Evolutionary conservation across 2,888 invertebrate genomes (phyloP).

Genomic region (Tinea trinotella): DNA sequence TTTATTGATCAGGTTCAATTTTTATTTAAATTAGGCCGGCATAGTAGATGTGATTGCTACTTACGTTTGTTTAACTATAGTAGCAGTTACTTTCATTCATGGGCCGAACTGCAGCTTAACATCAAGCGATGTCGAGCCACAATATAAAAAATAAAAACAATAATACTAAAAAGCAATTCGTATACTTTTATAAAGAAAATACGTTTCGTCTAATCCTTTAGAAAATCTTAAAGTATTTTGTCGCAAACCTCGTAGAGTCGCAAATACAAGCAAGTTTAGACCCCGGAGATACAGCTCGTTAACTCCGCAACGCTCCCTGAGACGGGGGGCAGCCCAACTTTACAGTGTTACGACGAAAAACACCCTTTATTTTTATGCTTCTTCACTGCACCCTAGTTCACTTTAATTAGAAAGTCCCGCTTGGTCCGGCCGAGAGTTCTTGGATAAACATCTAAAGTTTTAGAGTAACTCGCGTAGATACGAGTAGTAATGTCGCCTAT

Average conservation of each 20-base stretch:
- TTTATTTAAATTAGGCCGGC: too few species aligned
- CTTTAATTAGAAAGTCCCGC: constrained; percentile 7
- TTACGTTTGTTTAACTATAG: too few species aligned
- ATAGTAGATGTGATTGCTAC: too few species aligned
- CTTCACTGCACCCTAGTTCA: constrained; percentile 8
- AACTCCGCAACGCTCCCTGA: constrained; percentile 14
- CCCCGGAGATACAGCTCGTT: constrained; percentile 17
- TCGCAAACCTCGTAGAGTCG: not conserved
- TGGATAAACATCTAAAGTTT: not conserved
- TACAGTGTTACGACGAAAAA: constrained; percentile 5
- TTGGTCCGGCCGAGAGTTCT: not conserved
- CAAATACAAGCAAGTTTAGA: constrained; percentile 11
- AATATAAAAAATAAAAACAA: too few species aligned
- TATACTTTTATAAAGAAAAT: not conserved
- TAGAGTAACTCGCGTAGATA: not conserved
- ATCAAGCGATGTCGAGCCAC: too few species aligned
- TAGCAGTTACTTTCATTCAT: too few species aligned
- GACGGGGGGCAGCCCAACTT: constrained; percentile 5
- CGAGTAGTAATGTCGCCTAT: too few species aligned
- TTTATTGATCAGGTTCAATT: too few species aligned
- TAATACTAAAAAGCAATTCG: too few species aligned
- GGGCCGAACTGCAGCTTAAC: too few species aligned
- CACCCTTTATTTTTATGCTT: constrained; percentile 15
- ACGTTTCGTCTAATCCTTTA: not conserved
- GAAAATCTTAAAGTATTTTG: not conserved